Evolutionary conservation across 2,888 invertebrate genomes (phyloP), one percentile per base, ranked within the genome.

Genomic region (Limenitis camilla): DNA sequence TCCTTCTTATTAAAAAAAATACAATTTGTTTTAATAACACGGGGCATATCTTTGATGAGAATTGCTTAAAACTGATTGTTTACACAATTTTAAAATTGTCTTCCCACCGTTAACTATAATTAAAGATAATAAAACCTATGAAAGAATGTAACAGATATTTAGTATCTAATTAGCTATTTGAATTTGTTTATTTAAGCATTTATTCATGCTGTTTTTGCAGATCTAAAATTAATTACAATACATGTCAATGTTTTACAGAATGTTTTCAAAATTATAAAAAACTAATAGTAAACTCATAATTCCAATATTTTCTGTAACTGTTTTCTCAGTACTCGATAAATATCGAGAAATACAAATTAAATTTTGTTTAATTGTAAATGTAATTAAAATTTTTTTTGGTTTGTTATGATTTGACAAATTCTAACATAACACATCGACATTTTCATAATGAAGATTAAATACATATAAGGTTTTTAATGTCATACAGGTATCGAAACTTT

Each of bases 21-120:
- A 19, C 3, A 19, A 19, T 19, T 19, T 19, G 19, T 45, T 45
- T 36, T 45, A 45, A 30, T 38, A 30, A 7, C 36, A 38, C 6
- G 11, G 5, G 5, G 28, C 4, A 29, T 29, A 36, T 36, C 42
- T 33, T 10, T 30, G 10, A 48, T 40, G 33, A 48, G 38, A 38
- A 48, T 48, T 32, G 28, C 32, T 40, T 28, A 19, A 40, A 48
- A 40, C 27, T 40, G 28, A 48, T 48, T 48, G 47, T 48, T 40
- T 40, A 48, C 32, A 40, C 19, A 40, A 28, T 48, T 48, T 48
- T 47, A 41, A 41, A 36, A 36, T 35, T 19, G 28, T 30, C 29
- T 29, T 52, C 52, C 46, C 52, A 52, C 52, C n/a, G 38, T 27
- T 41, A 38, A 32, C 41, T 42, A 10, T 46, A 30, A 46, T 45